Base-by-base conservation (phyloP, 1,140 invertebrate species). In the Atta cephalotes region DNA sequence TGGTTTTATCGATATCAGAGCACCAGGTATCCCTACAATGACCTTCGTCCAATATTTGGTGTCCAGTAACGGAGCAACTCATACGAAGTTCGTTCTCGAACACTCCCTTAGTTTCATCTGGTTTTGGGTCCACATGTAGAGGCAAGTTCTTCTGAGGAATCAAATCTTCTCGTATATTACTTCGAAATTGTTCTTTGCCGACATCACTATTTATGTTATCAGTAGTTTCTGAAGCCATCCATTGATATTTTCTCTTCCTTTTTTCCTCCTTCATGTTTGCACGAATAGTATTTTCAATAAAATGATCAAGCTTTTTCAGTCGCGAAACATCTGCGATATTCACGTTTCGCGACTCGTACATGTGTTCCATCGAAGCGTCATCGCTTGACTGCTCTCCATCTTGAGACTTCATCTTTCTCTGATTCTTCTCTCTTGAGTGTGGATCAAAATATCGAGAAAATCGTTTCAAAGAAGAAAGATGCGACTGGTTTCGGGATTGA, bases 41-140 rank as follows among this genome's bases (percentile, higher is more conserved):
- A 49, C 35, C 28, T 21, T 85, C 68, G 5, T 90, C 77, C 25
- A 88, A 77, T 56, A 90, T 81, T 58, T 88, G 87, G 10, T 91
- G 51, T 1, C 87, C 89, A 3, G 89, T 91, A 0, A 91, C 60
- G 31, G 90, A 91, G 62, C 89, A 91, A 16, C 31, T 86, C 89
- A 90, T 90, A 3, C 87, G 89, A 10, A 82, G n/a, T 7, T 87
- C 79, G 3, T 87, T 68, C 14, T 84, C 80, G 1, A 81, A 2
- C 5, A 45, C 16, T 3, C 39, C 35, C 6, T n/a, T 3, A n/a
- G 39, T 16, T 2, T 82, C 49, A 9, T 85, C 18, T 2, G 21
- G 4, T 60, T 9, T 45, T 10, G 25, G 5, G 1, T 74, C 31
- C 3, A 14, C 10, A 4, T 56, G 65, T n/a, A 14, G 10, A 31